Base-by-base conservation (phyloP, 2,797 vertebrate genomes). In the Peromyscus nudipes region DNA sequence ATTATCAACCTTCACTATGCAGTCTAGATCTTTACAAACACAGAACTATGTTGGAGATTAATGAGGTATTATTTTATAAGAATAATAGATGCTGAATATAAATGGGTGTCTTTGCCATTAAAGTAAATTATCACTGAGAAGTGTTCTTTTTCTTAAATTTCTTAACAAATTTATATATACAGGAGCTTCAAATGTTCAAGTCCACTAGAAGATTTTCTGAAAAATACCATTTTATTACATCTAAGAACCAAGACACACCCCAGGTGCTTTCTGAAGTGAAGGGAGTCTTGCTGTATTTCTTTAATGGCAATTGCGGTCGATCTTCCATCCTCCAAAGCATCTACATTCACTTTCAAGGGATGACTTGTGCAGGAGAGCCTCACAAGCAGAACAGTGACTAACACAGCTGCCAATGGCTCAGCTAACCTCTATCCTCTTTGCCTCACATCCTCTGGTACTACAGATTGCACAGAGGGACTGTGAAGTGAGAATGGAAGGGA, bases 91-190 rank as follows among this genome's bases (percentile, higher is more conserved):
- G 83, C 65, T 91, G 34, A 92, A 57, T 34, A 67, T 84, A 88
- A 62, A 83, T 52, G 55, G 11, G 23, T 60, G 27, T 4, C 10
- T 87, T 92, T 69, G 13, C 75, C 57, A 89, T 71, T 85, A 92
- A 92, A 75, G 77, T 84, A 87, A 91, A 96, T 75, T 91, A 37
- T 87, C 34, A 84, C 8, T 81, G 34, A 92, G 73, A 90, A 67
- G 40, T 55, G 13, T 91, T 77, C 84, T 94, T 69, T 86, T 86
- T 81, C 85, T 96, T n/a, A 88, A 55, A 89, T 79, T 92, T 97
- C 43, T 62, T 71, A 94, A 87, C 92, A 73, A 77, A 90, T 75
- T 89, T 40, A 1, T 79, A 69, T 69, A 34, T 93, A 86, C 27
- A 92, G 52, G 57, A 80, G 65, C 71, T 76, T 86, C 43, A 60